Evolutionary conservation across 2,888 invertebrate genomes (phyloP).

Genomic region (Oscheius sp.): DNA sequence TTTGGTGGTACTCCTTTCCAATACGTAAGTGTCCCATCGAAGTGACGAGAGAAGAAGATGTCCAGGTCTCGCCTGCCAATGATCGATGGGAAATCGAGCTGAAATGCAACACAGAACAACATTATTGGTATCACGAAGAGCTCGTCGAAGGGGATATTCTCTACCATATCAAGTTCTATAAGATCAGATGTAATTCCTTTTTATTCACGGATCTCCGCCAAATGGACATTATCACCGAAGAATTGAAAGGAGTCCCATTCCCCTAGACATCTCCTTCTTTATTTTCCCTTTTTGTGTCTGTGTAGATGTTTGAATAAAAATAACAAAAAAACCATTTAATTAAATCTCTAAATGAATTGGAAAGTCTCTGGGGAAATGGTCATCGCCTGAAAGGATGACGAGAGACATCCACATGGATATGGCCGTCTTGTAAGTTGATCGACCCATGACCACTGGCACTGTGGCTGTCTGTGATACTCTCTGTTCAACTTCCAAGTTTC

Average conservation of each 20-base stretch:
- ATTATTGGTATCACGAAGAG: slow-evolving; percentile 4
- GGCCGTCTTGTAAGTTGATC: no score
- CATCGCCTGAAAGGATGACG: no score
- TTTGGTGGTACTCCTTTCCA: slow-evolving; percentile 19
- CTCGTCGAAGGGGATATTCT: slow-evolving; percentile 21
- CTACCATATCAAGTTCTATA: slow-evolving; percentile 10
- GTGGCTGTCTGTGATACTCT: no score
- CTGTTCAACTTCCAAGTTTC: no score
- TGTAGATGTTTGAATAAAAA: no score
- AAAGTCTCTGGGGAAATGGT: no score
- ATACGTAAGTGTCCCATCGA: slow-evolving; percentile 6
- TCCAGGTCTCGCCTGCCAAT: slow-evolving; percentile 23
- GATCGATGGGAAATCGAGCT: neutral
- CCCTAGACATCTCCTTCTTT: neutral
- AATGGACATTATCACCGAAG: neutral
- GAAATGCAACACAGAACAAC: slow-evolving; percentile 2
- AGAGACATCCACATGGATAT: no score
- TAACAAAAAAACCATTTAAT: no score
- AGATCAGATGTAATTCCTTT: slow-evolving; percentile 27
- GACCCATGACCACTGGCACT: no score
- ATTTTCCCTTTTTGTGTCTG: no score
- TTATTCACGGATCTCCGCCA: neutral
- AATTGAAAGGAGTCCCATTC: slow-evolving; percentile 9
- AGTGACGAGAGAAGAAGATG: neutral
- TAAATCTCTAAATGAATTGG: no score